phyloP scores from a whole-genome alignment of 2,888 invertebrate species.

The Chaetogeoica ovagalla region DNA sequence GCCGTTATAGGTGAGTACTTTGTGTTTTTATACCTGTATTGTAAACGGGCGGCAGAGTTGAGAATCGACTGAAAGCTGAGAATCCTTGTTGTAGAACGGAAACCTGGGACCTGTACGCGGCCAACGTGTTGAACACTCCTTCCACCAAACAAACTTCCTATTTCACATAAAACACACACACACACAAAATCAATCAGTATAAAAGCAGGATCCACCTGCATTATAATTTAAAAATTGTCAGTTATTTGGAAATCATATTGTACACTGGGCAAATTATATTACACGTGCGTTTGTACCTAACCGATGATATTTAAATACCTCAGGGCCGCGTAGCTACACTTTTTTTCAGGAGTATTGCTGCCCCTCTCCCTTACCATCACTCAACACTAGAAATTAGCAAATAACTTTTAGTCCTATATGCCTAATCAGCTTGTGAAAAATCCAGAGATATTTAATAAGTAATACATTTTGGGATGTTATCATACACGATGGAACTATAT shows the following conservation, averaged over 20 bases:
- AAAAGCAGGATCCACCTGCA: neutral
- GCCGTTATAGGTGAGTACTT: neutral
- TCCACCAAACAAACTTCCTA: slow-evolving; percentile 50
- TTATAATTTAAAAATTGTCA: no score
- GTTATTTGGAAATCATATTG: no score
- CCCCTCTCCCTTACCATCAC: no score
- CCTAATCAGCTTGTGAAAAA: no score
- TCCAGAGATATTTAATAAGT: no score
- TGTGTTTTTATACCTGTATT: slow-evolving; percentile 33
- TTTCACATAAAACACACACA: slow-evolving; percentile 27
- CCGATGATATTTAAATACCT: neutral
- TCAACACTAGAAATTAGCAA: no score
- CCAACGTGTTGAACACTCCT: slow-evolving; percentile 50
- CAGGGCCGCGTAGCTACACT: no score
- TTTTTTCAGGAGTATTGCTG: no score
- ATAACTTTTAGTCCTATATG: no score
- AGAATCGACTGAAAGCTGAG: slow-evolving; percentile 48
- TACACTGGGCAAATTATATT: neutral
- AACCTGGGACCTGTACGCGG: slow-evolving; percentile 50
- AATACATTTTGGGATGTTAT: no score
- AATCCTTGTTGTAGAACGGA: slow-evolving; percentile 52
- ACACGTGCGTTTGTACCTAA: neutral
- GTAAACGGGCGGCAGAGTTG: slow-evolving; percentile 44
- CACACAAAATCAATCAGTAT: slow-evolving; percentile 12
- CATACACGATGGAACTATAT: no score